A percentile compares a stretch with the other conserved stretches of the same genome.
These are phyloP conservation scores for Meloidogyne floridensis DNA, from an alignment of 1,140 invertebrate genomes.

Conservation along the genomic window DNA sequence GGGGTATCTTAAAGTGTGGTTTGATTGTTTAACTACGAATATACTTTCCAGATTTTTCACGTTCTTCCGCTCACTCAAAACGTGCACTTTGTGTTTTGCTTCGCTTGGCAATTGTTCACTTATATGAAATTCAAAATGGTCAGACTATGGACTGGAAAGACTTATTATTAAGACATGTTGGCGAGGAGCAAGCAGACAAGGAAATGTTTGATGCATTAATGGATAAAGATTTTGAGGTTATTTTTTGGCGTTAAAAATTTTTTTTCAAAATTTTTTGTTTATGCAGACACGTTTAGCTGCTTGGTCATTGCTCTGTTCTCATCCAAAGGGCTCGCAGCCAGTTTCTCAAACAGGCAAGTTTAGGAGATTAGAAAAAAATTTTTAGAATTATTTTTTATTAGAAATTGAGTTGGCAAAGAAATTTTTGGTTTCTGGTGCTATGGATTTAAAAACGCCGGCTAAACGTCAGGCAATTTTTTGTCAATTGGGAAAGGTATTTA, in stretches of 20 bases:
- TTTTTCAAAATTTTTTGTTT: neutral
- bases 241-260: neutral
- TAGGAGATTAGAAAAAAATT: neutral
- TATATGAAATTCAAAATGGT: neutral
- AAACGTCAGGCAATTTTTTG: conserved; percentile 9
- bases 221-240: neutral
- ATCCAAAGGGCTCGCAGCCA: conserved; percentile 15
- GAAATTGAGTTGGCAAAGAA: conserved; percentile 2
- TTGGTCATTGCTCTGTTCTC: conserved; percentile 20
- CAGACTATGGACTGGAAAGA: conserved; percentile 7
- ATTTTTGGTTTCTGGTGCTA: neutral
- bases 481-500: conserved; percentile 11
- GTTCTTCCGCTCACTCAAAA: conserved; percentile 6
- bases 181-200: neutral
- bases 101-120: conserved; percentile 17
- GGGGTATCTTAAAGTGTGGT: too few species aligned
- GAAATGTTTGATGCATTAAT: neutral
- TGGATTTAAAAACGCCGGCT: conserved; percentile 3
- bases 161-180: neutral
- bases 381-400: neutral
- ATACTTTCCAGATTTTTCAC: neutral
- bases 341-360: neutral
- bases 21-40: too few species aligned
- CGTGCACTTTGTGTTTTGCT: conserved; percentile 14
- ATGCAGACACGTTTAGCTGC: conserved; percentile 12